These are phyloP conservation scores for Philopotamus ludificatus DNA, from an alignment of 1,140 invertebrate genomes.

Conservation along the genomic window DNA sequence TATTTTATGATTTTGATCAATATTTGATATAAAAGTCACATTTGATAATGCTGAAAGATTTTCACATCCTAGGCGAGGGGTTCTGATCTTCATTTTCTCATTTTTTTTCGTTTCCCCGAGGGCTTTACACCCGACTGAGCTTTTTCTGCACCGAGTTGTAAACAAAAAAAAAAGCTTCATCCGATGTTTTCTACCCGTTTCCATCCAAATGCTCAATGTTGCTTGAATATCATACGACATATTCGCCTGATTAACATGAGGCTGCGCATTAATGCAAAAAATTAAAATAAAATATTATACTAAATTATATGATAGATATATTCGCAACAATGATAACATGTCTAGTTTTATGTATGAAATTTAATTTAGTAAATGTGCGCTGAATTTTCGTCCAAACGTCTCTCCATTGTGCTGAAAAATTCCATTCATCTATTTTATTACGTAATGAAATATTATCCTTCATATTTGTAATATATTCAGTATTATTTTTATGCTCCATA, in stretches of 20 bases:
- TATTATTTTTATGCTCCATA: too few species aligned
- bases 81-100: constrained; percentile 1
- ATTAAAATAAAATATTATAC: too few species aligned
- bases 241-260: neutral
- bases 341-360: too few species aligned
- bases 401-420: too few species aligned
- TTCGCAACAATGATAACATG: too few species aligned
- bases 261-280: too few species aligned
- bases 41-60: neutral
- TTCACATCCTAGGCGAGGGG: neutral
- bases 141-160: constrained; percentile 20
- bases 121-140: constrained; percentile 16
- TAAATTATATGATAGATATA: too few species aligned
- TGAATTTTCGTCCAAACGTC: too few species aligned
- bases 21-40: constrained; percentile 9
- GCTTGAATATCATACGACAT: constrained; percentile 13
- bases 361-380: too few species aligned
- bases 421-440: too few species aligned
- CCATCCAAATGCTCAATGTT: constrained; percentile 12
- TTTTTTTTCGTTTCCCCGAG: constrained; percentile 8
- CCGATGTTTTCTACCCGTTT: neutral
- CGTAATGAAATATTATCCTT: too few species aligned
- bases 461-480: too few species aligned
- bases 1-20: constrained; percentile 3
- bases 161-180: constrained; percentile 25